phyloP scores from a whole-genome alignment of 2,888 invertebrate species.

The Thalpophila matura region DNA sequence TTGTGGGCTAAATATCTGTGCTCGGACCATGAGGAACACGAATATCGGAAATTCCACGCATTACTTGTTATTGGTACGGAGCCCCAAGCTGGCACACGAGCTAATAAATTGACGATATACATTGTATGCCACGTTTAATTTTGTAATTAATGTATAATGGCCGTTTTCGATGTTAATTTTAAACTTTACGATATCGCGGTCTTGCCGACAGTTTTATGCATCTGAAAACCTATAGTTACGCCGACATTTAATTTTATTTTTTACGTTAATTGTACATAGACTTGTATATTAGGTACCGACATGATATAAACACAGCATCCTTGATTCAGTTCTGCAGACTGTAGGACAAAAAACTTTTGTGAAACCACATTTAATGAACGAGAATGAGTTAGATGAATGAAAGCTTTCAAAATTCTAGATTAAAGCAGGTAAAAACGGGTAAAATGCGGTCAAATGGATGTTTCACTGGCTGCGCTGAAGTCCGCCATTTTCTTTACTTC shows the following conservation, averaged over 20 bases:
- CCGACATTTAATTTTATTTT: slow-evolving; percentile 18
- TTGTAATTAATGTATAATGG: slow-evolving; percentile 39
- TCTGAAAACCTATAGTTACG: not conserved
- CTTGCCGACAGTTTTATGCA: slow-evolving; percentile 41
- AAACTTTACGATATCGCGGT: slow-evolving; percentile 26
- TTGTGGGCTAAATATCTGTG: slow-evolving; percentile 1
- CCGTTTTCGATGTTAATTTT: slow-evolving; percentile 28
- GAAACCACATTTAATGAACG: slow-evolving; percentile 50
- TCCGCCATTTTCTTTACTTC: slow-evolving; percentile 35
- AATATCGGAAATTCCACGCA: slow-evolving; percentile 46
- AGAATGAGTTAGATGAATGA: slow-evolving; percentile 53
- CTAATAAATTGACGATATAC: slow-evolving; percentile 54
- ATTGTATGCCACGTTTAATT: slow-evolving; percentile 51
- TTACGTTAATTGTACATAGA: slow-evolving; percentile 23
- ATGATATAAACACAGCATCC: slow-evolving; percentile 9
- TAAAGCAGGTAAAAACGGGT: slow-evolving; percentile 40
- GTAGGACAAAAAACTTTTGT: slow-evolving; percentile 34
- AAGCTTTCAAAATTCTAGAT: slow-evolving; percentile 51
- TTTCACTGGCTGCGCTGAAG: slow-evolving; percentile 26
- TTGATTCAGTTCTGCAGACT: slow-evolving; percentile 20
- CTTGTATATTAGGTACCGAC: slow-evolving; percentile 12
- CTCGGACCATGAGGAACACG: slow-evolving; percentile 20
- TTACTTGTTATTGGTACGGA: slow-evolving; percentile 45
- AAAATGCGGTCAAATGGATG: slow-evolving; percentile 38
- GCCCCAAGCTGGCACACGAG: slow-evolving; percentile 26